Percentiles rank a stretch among this genome's conserved stretches.
Conservation (phyloP, 2,113 vertebrate species). For the Bombycilla garrulus region DNA sequence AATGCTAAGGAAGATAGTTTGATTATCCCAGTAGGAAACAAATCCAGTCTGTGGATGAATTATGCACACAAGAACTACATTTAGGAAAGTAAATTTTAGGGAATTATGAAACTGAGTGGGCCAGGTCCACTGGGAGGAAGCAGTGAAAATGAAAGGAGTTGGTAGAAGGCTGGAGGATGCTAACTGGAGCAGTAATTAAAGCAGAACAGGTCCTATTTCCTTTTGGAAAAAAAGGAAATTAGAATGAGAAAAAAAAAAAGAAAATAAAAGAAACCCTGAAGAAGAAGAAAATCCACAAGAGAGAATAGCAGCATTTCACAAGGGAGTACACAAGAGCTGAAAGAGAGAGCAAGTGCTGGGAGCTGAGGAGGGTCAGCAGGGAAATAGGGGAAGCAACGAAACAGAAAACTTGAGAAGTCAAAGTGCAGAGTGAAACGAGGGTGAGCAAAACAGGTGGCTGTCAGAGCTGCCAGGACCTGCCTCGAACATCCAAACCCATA, state of each 20-base stretch:
- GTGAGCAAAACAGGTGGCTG: fast-evolving
- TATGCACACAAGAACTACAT: neutral
- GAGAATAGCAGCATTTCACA: neutral
- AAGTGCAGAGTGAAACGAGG: neutral
- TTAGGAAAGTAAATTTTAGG: constrained; percentile 46
- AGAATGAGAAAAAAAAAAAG: neutral
- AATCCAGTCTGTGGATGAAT: constrained; percentile 7
- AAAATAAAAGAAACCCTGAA: neutral
- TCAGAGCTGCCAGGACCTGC: neutral
- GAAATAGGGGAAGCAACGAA: neutral
- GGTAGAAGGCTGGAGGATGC: neutral
- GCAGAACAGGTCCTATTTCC: neutral
- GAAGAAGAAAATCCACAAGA: neutral
- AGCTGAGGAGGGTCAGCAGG: neutral
- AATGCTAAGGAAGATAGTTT: neutral
- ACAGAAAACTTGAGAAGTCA: neutral
- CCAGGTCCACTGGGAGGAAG: constrained; percentile 30
- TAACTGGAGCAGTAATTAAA: constrained; percentile 30
- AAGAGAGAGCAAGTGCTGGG: neutral
- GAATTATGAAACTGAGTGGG: constrained; percentile 21
- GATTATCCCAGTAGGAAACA: constrained; percentile 7
- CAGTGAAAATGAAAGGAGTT: constrained; percentile 23
- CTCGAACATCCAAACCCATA: fast-evolving
- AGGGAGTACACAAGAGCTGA: neutral
- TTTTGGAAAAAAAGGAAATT: constrained; percentile 9